Percentiles rank a stretch among this genome's conserved stretches.
Evolutionary conservation across 2,888 invertebrate genomes (phyloP).

Genomic region (Rhyacophila evoluta): DNA sequence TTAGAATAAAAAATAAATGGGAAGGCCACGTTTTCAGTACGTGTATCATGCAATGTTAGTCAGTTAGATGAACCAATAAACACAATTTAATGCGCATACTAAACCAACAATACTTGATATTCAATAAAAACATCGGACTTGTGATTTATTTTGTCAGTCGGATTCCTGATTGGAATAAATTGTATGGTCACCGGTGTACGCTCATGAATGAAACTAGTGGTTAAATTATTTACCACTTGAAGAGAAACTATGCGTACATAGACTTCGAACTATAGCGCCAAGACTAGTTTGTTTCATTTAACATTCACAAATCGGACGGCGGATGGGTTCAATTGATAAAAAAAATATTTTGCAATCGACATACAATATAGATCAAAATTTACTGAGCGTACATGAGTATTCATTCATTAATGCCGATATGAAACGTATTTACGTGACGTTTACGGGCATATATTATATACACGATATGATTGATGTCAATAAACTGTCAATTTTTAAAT

Average conservation of each 20-base stretch:
- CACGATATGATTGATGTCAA: too few relatives aligned
- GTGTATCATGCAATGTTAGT: conserved; percentile 26
- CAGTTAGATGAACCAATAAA: conserved; percentile 23
- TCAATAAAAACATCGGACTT: conserved; percentile 28
- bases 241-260: not conserved
- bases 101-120: not conserved
- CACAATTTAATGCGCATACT: conserved; percentile 15
- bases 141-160: conserved; percentile 28
- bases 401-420: too few relatives aligned
- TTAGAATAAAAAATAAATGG: not conserved
- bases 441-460: too few relatives aligned
- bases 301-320: not conserved
- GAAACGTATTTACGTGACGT: too few relatives aligned
- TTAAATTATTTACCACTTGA: not conserved
- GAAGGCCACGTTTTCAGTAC: not conserved
- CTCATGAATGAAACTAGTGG: not conserved
- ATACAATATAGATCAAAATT: not conserved
- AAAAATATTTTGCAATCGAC: not conserved
- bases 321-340: not conserved
- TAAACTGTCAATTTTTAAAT: too few relatives aligned
- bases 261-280: not conserved
- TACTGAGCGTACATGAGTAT: too few relatives aligned
- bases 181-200: not conserved
- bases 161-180: not conserved
- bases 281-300: not conserved